Evolutionary conservation across 2,888 invertebrate species (phyloP), one percentile per base, ranked within the genome.

Genomic region (Polyploca ridens): DNA sequence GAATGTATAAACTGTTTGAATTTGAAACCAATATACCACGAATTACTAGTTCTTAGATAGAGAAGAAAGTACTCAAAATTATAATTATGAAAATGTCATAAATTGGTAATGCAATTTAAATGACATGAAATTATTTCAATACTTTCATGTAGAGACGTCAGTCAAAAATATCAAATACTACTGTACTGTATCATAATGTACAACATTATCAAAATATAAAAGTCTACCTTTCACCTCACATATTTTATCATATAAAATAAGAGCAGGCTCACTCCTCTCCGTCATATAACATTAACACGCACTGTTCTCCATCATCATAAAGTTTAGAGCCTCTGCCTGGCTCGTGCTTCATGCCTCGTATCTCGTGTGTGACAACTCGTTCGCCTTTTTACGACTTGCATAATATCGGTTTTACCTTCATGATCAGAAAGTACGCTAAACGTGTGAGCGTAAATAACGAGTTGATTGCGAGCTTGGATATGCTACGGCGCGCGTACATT

Each of bases 221-320:
- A n/a, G 19, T 54, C 19, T 46, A 46, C n/a, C n/a, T 46, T n/a
- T n/a, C 1, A n/a, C 46, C 46, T 7, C n/a, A 49, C 16, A 54
- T 54, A 54, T 54, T 8, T 64, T 67, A 64, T 61, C 64, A 67
- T 63, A 64, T 64, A 64, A 67, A 64, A 41, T 11, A 54, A 54
- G 54, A 54, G 54, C 19, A 10, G 16, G 19, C 54, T 54, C 41
- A 41, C 16, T 49, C 49, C 8, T 54, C 54, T 49, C 49, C 16
- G 16, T 54, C 54, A 19, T 54, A 54, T 54, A 54, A 54, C 54
- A 54, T 54, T 54, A 54, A 54, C 54, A 54, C 54, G 54, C 54
- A 54, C 19, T 54, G 54, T 54, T 54, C 49, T 19, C 54, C 54
- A 54, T 54, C 54, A 54, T 19, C 54, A 54, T 54, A 54, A 54